These are phyloP conservation scores for Enteromius fasciolatus DNA, from an alignment of 2,797 vertebrate species.

Conservation along the genomic window DNA sequence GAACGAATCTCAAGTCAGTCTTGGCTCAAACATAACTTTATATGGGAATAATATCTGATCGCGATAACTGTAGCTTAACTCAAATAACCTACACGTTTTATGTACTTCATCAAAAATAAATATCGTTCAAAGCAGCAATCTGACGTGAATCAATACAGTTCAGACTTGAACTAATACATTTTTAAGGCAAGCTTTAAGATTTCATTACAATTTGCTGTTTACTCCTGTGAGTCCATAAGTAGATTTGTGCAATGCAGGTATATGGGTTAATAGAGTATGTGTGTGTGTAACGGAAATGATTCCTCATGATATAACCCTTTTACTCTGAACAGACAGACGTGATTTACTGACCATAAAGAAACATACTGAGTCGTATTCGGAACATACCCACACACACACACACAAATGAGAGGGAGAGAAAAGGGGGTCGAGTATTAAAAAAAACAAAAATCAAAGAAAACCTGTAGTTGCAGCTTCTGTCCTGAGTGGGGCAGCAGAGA, in stretches of 20 bases:
- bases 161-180: neutral
- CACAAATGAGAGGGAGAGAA: constrained; percentile 38
- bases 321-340: constrained; percentile 18
- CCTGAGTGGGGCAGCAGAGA: constrained; percentile 82
- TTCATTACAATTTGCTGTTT: neutral
- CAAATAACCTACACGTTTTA: neutral
- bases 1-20: neutral
- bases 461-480: constrained; percentile 63
- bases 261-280: neutral
- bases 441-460: neutral
- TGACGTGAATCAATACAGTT: neutral
- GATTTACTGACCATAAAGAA: constrained; percentile 30
- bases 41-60: too few relatives aligned
- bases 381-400: constrained; percentile 20
- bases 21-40: neutral
- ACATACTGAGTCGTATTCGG: constrained; percentile 31
- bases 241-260: neutral
- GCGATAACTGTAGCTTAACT: neutral
- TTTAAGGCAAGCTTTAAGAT: constrained; percentile 1
- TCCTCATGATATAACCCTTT: constrained; percentile 18
- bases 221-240: neutral
- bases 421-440: constrained; percentile 14
- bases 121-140: neutral
- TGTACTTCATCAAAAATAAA: neutral
- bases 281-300: neutral